Evolutionary conservation across 2,113 vertebrate genomes (phyloP).

Genomic region (Salvator merianae): DNA sequence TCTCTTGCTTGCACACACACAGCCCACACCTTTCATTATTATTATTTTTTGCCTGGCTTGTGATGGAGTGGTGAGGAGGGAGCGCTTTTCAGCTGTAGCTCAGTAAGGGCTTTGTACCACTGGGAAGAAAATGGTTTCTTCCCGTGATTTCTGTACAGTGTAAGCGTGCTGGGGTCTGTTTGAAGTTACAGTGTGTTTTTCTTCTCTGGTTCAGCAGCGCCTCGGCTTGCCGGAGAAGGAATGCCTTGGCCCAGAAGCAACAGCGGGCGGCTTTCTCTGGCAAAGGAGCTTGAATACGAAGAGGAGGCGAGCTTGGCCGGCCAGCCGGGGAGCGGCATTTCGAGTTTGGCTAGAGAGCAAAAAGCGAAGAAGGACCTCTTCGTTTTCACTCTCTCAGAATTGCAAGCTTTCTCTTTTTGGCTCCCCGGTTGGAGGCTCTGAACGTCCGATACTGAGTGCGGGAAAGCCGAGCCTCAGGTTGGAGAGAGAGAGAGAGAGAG

Average conservation of each 20-base stretch:
- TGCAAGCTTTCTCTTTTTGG: neutral
- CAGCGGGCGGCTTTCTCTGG: conserved; percentile 54
- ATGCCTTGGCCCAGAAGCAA: conserved; percentile 54
- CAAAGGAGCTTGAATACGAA: rapidly evolving
- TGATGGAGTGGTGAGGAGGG: neutral
- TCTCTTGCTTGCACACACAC: neutral
- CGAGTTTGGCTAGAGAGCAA: neutral
- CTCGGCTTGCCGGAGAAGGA: conserved; percentile 50
- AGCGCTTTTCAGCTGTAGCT: conserved; percentile 50
- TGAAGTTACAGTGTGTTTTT: conserved; percentile 74
- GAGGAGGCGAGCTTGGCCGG: conserved; percentile 4
- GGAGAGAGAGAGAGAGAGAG: neutral
- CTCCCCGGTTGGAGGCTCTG: neutral
- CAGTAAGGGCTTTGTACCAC: conserved; percentile 69
- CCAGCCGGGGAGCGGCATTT: neutral
- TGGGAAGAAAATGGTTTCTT: conserved; percentile 70
- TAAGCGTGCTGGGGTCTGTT: conserved; percentile 64
- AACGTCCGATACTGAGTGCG: neutral
- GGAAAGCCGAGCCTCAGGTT: neutral
- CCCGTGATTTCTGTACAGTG: conserved; percentile 52
- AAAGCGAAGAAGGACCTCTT: neutral
- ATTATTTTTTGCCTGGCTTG: no score
- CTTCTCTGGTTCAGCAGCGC: conserved; percentile 66
- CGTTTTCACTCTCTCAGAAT: neutral
- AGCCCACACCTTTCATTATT: no score